Base-by-base conservation (phyloP, 2,797 vertebrate genomes). In the Poliocrania exsul region DNA sequence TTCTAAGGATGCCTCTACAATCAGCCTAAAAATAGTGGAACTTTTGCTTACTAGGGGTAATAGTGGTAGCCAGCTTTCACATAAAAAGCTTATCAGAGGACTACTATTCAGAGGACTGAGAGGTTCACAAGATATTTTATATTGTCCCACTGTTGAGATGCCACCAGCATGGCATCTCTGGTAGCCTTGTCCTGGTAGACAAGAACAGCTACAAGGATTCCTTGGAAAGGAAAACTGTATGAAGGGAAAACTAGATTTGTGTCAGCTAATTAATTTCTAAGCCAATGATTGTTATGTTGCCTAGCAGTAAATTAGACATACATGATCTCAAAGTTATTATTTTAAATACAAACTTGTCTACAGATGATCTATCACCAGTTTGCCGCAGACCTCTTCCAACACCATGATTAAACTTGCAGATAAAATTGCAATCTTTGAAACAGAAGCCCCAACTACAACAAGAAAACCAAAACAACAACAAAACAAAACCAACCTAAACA, bases 321-420 rank as follows among this genome's bases (percentile, higher is more conserved):
- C 44, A 69, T 71, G 71, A 54, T 56, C 69, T 58, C 54, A 29
- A 54, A 67, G n/a, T 47, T 57, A 53, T 12, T 16, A 71, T 64
- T 87, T 86, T 46, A 92, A 86, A 70, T 81, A 42, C 37, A 93
- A 87, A 92, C 80, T 83, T 78, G 50, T 66, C 57, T 78, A n/a
- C 38, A 88, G 69, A 33, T 33, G 15, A 3, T 58, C 21, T 71
- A 18, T 69, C 57, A 78, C 44, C 60, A 11, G 35, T 54, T 61
- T 78, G 35, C 12, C 28, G 83, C 82, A 86, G 50, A 65, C 42
- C 3, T 92, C 50, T 86, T 91, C 65, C 49, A 88, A 35, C 14
- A 73, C 5, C 0, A 0, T 42, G n/a, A 80, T 33, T 85, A 81
- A 80, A 78, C 57, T 71, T 88, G 64, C 44, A 91, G 64, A 81